Evolutionary conservation across 2,113 vertebrate species (phyloP).

Genomic region (Procavia capensis): DNA sequence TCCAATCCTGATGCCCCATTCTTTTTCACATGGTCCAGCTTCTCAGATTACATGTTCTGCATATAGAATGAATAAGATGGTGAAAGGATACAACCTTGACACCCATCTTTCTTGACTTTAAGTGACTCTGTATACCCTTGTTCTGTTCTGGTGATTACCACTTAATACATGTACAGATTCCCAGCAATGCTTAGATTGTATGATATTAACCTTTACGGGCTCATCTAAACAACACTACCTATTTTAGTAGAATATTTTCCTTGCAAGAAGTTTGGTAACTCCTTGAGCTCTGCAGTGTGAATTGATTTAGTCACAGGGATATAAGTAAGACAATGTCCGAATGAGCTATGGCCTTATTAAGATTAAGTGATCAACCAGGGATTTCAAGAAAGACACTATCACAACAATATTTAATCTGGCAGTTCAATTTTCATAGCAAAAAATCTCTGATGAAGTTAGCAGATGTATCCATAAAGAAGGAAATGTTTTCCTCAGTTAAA

Average conservation of each 20-base stretch:
- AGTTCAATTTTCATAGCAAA: not conserved
- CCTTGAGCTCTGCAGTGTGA: not conserved
- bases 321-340: not conserved
- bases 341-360: not conserved
- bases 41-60: too few species aligned
- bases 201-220: not conserved
- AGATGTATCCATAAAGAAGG: not conserved
- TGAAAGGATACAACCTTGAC: too few species aligned
- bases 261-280: not conserved
- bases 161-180: too few species aligned
- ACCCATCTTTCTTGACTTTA: too few species aligned
- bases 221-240: not conserved
- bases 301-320: not conserved
- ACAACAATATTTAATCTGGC: not conserved
- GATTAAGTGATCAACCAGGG: not conserved
- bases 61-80: too few species aligned
- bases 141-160: too few species aligned
- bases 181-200: not conserved
- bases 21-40: too few species aligned
- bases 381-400: not conserved
- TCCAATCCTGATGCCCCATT: too few species aligned
- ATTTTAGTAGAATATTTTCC: not conserved
- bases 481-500: not conserved
- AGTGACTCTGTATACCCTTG: too few species aligned
- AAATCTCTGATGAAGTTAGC: not conserved